Conservation (phyloP, 2,113 vertebrate species). For the Gorsachius goisagi region DNA sequence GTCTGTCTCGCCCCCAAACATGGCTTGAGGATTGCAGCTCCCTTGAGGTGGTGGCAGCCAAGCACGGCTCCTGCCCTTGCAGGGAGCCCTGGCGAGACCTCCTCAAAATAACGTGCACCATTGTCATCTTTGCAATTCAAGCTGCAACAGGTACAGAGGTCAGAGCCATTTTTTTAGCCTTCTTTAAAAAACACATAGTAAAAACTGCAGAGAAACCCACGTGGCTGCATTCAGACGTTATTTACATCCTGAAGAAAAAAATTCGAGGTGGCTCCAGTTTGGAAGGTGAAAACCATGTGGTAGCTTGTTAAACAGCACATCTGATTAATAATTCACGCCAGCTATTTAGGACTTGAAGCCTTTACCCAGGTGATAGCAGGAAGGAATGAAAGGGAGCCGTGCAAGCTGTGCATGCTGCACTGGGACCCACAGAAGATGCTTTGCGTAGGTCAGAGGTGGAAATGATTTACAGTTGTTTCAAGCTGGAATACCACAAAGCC, state of each 20-base stretch:
- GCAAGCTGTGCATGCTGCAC: neutral
- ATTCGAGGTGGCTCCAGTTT: neutral
- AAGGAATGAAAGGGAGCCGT: neutral
- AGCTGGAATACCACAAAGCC: neutral
- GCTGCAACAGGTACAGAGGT: neutral
- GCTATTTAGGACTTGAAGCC: neutral
- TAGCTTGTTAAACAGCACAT: neutral
- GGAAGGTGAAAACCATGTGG: neutral
- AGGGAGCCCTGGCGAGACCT: neutral
- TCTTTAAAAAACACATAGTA: neutral
- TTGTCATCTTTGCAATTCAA: neutral
- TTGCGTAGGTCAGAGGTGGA: neutral
- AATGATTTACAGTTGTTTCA: neutral
- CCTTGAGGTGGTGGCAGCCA: accelerated
- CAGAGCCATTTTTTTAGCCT: neutral
- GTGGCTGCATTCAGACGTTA: neutral
- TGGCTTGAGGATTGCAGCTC: neutral
- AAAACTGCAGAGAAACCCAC: neutral
- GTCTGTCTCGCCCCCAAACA: neutral
- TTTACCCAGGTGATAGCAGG: neutral
- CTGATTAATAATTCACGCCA: neutral
- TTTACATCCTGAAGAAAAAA: neutral
- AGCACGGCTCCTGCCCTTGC: neutral
- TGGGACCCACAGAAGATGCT: neutral
- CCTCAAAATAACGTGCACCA: neutral